These are phyloP conservation scores for Halichondria panicea DNA, from an alignment of 37 sponge, comb jelly and placozoan species.

Conservation along the genomic window DNA sequence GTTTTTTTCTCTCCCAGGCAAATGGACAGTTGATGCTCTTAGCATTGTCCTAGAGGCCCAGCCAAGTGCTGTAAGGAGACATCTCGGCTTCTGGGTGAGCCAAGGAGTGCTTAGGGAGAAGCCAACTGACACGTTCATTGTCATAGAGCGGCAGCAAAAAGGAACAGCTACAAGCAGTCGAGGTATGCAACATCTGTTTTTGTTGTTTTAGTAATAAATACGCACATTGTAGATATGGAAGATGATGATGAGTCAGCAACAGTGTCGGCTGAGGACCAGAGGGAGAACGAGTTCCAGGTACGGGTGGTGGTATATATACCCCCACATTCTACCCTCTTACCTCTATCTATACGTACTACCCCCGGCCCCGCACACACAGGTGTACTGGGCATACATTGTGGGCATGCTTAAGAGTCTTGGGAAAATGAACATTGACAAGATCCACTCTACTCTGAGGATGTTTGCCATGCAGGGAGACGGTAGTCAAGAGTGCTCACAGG, in stretches of 20 bases:
- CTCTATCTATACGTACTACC: too few relatives aligned
- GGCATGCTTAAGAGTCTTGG: constrained; percentile 89
- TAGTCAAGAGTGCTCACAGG: constrained; percentile 30
- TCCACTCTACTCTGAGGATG: constrained; percentile 76
- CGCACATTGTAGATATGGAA: constrained; percentile 16
- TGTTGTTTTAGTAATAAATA: neutral
- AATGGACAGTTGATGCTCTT: constrained; percentile 67
- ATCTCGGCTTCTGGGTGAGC: constrained; percentile 79
- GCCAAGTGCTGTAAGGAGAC: constrained; percentile 59
- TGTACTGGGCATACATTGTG: constrained; percentile 69
- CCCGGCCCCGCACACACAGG: constrained; percentile 23
- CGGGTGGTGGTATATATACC: neutral
- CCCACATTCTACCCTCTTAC: neutral
- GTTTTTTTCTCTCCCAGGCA: constrained; percentile 47
- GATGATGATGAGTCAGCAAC: constrained; percentile 58
- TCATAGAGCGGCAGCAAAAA: constrained; percentile 45
- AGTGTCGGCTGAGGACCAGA: constrained; percentile 50
- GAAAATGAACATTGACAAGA: constrained; percentile 57
- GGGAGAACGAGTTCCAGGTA: constrained; percentile 66
- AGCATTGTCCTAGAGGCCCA: constrained; percentile 39
- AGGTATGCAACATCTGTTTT: neutral
- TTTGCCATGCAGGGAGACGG: constrained; percentile 55
- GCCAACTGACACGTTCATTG: constrained; percentile 53
- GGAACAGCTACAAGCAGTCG: neutral
- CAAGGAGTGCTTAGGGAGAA: constrained; percentile 84